Evolutionary conservation across 2,113 vertebrate genomes (phyloP).

Genomic region (Eidolon helvum): DNA sequence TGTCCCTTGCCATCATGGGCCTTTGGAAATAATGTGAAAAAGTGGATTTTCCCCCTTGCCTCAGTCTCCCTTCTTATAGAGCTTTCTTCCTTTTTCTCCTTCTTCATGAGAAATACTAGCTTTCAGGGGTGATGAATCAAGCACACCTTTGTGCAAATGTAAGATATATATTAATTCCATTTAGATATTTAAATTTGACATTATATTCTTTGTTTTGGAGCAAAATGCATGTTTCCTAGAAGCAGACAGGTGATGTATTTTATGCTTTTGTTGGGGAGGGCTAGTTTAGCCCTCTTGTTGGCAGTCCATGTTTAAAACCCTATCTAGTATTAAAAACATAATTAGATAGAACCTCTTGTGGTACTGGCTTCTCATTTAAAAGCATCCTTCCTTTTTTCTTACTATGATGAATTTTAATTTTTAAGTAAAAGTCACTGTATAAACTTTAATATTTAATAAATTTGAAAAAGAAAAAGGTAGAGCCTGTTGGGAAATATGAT

Average conservation of each 20-base stretch:
- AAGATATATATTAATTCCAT: background rate
- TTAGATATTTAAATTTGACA: background rate
- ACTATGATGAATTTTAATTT: constrained; percentile 40
- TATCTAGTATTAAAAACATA: background rate
- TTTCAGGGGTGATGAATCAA: background rate
- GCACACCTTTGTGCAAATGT: background rate
- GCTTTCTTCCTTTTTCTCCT: background rate
- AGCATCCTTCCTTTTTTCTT: background rate
- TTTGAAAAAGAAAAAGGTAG: constrained; percentile 1
- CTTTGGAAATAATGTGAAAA: background rate
- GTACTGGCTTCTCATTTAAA: background rate
- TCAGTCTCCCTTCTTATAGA: background rate
- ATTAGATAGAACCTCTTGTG: background rate
- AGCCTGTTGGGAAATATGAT: background rate
- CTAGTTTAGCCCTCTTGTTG: background rate
- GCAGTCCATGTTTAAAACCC: background rate
- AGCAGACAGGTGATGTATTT: background rate
- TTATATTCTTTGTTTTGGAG: background rate
- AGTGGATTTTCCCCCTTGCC: background rate
- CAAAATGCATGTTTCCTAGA: background rate
- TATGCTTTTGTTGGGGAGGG: background rate
- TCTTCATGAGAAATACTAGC: background rate
- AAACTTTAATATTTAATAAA: constrained; percentile 32
- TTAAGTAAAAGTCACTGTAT: background rate
- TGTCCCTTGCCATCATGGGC: background rate